Evolutionary conservation across 2,888 invertebrate species (phyloP), one percentile per base, ranked within the genome.

Genomic region (Hypomecis atomaria): DNA sequence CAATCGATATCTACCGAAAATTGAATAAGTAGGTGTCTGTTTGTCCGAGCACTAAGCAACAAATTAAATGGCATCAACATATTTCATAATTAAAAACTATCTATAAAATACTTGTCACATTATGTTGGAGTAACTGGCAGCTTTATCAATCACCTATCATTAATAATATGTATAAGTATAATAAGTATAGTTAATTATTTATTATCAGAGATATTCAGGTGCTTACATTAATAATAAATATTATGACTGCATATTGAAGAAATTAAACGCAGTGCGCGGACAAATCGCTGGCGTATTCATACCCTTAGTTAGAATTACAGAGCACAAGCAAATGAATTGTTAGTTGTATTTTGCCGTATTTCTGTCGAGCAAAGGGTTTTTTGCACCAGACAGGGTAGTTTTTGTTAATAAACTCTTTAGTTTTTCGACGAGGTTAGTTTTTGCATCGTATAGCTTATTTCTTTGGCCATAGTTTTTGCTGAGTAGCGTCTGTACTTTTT

Each of bases 271-370:
- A n/a, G n/a, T 9, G 9, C 10, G n/a, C 6, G n/a, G 11, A 7
- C 10, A 33, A 56, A 47, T 38, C 34, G 36, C 47, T 38, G 11
- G 38, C 38, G 7, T 47, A 13, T 7, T 9, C 8, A 0, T 6
- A 48, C 45, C 56, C 38, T 37, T 44, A 11, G 53, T 8, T 4
- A 43, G 13, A 10, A 45, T 9, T 33, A 58, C 52, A 65, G 56
- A 62, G 60, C 63, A 63, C 61, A 52, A 63, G 62, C 62, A 71
- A 66, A 52, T 52, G 62, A 67, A 71, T 68, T 65, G 65, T 48
- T 66, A 59, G 50, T 65, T 36, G 64, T 66, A 56, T 63, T 65
- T 65, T 65, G 55, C 56, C 50, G 55, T 49, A 56, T 50, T 55
- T 59, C 43, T 36, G 44, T 52, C 34, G 40, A 50, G 49, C 13